Evolutionary conservation across 2,113 vertebrate genomes (phyloP), one percentile per base, ranked within the genome.

Genomic region (Ctenodactylus gundi): DNA sequence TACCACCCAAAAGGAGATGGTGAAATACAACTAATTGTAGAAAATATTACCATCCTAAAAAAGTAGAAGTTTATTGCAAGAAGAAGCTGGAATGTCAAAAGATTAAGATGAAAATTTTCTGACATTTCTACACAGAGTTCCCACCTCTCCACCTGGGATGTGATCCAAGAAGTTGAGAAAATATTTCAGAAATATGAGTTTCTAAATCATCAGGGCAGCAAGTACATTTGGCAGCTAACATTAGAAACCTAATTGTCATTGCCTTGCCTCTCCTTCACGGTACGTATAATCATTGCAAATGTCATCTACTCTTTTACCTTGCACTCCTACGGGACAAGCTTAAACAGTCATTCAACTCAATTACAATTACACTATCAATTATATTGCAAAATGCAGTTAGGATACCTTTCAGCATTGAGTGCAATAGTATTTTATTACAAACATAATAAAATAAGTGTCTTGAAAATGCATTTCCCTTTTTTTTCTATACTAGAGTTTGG

Each of bases 401-500:
- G 36, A 65, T 25, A 53, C 14, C 85, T 88, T 93, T 87, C 87
- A 11, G 3, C 53, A 39, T 65, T 55, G 85, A 96, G 65, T 80
- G 39, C 34, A 89, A 90, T 95, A 85, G 72, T 70, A 4, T 94
- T 89, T 91, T 90, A 86, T 95, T 77, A 57, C 8, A 96, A 81
- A 82, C 67, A 82, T 49, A 68, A 78, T 11, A 85, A 88, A 90
- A 83, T 53, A 87, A 4, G 7, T 65, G 27, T 72, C 17, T 87
- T 93, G 46, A 70, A 92, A 90, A 36, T 49, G 8, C 67, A 41
- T 8, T 57, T 83, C 58, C 4, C 23, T 49, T 81, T 82, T 72
- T 23, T 77, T 34, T 49, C 41, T 31, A 27, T 7, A 70, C 23
- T 75, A 39, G 12, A 60, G 20, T 64, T 20, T 11, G 90, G 17